Evolutionary conservation across 1,140 invertebrate species (phyloP), one percentile per base, ranked within the genome.

Genomic region (Spodoptera frugiperda): DNA sequence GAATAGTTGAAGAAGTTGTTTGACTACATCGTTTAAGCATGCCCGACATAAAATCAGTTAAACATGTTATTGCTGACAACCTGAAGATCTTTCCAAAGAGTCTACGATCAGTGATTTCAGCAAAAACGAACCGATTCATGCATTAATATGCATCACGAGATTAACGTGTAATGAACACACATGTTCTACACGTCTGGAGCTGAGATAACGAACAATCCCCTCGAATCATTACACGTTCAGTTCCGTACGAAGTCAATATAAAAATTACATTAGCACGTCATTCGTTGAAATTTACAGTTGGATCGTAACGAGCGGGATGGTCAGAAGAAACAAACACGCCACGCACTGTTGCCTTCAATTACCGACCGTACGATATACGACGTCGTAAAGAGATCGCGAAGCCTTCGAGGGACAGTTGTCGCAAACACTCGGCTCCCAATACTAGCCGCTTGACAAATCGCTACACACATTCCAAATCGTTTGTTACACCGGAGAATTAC

Each of bases 341-440:
- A 88, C 81, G 87, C 85, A 68, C 82, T 78, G 87, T 67, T 88
- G 82, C 63, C 21, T 84, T 84, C 84, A 88, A 87, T 84, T 86
- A 87, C 84, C 61, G 53, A 59, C 65, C 71, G 78, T 76, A 78
- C 79, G 57, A 71, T 78, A 78, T 85, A 87, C 78, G 73, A 77
- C 67, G 74, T 85, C 82, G 80, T 86, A 84, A 84, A 84, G 73
- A 77, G 53, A 74, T 72, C 72, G 48, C 55, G 68, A 48, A 30
- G 75, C 53, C 15, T 57, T 72, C 44, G 53, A 59, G 25, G 74
- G 51, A 70, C 55, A 59, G 46, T 33, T 44, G 48, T 55, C 33
- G 61, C 57, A 46, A 19, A 11, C 68, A 30, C 53, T 63, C 44
- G 59, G 68, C 10, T 49, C 53, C 48, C 77, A 25, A 68, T 72